Percentiles rank a stretch among this genome's conserved stretches.
These are phyloP conservation scores for Papilio xuthus DNA, from an alignment of 1,140 invertebrate genomes.

Conservation along the genomic window DNA sequence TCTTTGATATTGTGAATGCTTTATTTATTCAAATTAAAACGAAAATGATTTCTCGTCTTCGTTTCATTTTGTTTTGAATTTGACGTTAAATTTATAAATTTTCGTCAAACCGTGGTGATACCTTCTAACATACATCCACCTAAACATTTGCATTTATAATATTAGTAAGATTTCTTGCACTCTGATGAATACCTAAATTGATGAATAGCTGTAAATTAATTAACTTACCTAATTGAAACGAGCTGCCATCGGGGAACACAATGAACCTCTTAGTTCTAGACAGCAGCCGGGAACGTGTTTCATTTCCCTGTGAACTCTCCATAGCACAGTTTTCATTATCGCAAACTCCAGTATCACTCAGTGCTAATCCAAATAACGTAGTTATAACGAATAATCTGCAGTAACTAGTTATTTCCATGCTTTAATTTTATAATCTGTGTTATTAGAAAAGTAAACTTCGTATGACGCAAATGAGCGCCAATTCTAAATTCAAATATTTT, in stretches of 20 bases:
- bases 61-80: too few species aligned
- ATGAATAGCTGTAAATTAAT: conserved; percentile 26
- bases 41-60: too few species aligned
- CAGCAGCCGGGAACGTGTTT: conserved; percentile 66
- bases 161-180: not conserved
- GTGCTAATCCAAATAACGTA: conserved; percentile 41
- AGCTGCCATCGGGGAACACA: conserved; percentile 90
- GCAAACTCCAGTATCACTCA: conserved; percentile 49
- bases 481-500: conserved; percentile 35
- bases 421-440: conserved; percentile 25
- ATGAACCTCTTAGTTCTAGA: conserved; percentile 88
- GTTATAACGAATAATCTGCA: conserved; percentile 25
- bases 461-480: conserved; percentile 26
- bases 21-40: too few species aligned
- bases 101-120: too few species aligned
- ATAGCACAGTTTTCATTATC: conserved; percentile 44
- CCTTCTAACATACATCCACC: too few species aligned
- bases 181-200: conserved; percentile 17
- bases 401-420: conserved; percentile 10
- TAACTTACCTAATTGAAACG: conserved; percentile 86
- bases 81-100: too few species aligned
- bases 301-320: conserved; percentile 51
- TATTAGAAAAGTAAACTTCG: not conserved
- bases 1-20: too few species aligned
- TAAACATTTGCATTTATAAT: too few species aligned